Evolutionary conservation across 2,113 vertebrate genomes (phyloP).

Genomic region (Ptilonorhynchus violaceus): DNA sequence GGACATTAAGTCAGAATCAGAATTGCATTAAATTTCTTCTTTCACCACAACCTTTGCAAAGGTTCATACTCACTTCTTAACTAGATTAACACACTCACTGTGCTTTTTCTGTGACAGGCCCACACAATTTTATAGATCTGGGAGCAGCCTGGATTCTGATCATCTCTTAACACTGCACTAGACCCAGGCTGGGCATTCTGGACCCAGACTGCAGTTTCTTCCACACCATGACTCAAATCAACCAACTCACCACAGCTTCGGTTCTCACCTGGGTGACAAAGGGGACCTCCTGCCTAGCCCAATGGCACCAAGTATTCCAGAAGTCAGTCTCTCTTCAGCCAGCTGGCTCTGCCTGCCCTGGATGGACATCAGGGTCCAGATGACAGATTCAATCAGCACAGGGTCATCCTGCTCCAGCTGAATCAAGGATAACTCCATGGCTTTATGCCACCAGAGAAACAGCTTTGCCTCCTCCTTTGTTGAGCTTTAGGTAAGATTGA

Average conservation of each 20-base stretch:
- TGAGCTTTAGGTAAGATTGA: conserved; percentile 68
- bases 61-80: neutral
- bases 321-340: conserved; percentile 88
- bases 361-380: conserved; percentile 77
- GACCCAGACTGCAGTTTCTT: neutral
- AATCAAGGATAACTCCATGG: conserved; percentile 82
- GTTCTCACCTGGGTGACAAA: conserved; percentile 86
- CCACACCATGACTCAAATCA: neutral
- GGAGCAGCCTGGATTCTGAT: neutral
- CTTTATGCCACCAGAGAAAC: conserved; percentile 97
- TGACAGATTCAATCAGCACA: conserved; percentile 55
- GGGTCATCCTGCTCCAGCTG: conserved; percentile 83
- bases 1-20: neutral
- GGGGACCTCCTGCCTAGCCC: conserved; percentile 92
- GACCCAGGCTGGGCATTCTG: neutral
- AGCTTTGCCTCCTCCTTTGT: conserved; percentile 90
- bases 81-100: neutral
- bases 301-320: conserved; percentile 90
- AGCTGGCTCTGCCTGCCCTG: conserved; percentile 83
- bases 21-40: neutral
- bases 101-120: neutral
- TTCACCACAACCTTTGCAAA: neutral
- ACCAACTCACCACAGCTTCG: neutral
- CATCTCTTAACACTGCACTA: neutral
- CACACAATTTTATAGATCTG: accelerated